phyloP scores from a whole-genome alignment of 2,797 vertebrate species.

The Pangasius djambal region DNA sequence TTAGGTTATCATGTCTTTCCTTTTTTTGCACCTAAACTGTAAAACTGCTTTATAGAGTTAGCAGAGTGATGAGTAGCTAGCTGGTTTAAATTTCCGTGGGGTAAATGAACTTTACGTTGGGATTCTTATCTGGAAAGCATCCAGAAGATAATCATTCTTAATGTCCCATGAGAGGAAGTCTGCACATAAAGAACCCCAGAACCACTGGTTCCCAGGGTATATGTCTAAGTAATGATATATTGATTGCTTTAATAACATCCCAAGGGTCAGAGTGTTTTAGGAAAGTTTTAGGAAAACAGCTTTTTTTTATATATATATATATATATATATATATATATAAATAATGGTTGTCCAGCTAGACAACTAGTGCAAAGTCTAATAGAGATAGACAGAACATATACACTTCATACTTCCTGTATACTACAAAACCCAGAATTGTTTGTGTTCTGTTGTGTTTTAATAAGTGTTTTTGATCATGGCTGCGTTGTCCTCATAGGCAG shows the following conservation, averaged over 20 bases:
- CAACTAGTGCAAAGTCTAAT: background rate
- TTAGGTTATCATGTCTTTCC: background rate
- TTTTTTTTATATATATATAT: too few relatives aligned
- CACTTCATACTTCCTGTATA: background rate
- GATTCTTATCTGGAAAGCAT: constrained; percentile 26
- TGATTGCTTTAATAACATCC: constrained; percentile 31
- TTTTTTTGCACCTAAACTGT: background rate
- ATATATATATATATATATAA: too few relatives aligned
- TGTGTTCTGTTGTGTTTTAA: background rate
- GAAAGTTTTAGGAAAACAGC: constrained; percentile 12
- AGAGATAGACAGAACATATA: background rate
- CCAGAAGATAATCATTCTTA: background rate
- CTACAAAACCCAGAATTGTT: background rate
- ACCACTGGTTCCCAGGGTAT: constrained; percentile 20
- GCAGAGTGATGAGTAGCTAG: background rate
- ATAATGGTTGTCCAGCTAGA: background rate
- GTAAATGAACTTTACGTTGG: constrained; percentile 37
- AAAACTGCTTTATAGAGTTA: background rate
- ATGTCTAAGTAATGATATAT: constrained; percentile 33
- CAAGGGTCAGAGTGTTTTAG: background rate
- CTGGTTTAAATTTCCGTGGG: background rate
- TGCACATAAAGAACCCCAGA: background rate
- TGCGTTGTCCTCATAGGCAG: constrained; percentile 75
- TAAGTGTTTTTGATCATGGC: background rate
- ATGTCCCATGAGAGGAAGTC: constrained; percentile 40